phyloP scores from a whole-genome alignment of 2,888 invertebrate genomes.

The Lissocephala sabroskyi region DNA sequence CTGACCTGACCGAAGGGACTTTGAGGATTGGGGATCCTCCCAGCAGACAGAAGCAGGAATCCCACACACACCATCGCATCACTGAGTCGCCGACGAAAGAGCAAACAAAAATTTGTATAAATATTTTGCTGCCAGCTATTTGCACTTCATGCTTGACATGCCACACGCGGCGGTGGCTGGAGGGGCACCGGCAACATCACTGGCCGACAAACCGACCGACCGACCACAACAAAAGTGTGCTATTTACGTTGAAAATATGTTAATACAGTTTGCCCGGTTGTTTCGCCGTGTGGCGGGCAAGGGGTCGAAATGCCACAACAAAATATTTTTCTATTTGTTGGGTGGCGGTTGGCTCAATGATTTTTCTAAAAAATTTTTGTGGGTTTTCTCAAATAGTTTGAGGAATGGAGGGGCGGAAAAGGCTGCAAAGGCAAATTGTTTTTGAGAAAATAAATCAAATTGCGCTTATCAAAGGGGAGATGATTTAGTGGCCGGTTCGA shows the following conservation, averaged over 20 bases:
- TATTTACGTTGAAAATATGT: conserved; percentile 54
- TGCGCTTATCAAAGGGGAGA: conserved; percentile 63
- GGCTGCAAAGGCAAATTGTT: conserved; percentile 53
- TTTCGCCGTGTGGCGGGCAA: too few relatives aligned
- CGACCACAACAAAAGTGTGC: conserved; percentile 19
- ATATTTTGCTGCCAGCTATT: conserved; percentile 59
- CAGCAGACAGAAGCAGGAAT: background rate
- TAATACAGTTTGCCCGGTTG: conserved; percentile 20
- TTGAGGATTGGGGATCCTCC: too few relatives aligned
- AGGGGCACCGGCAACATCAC: conserved; percentile 6
- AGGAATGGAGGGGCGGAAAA: conserved; percentile 45
- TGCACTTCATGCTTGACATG: conserved; percentile 64
- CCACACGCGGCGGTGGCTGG: conserved; percentile 22
- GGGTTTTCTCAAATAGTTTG: conserved; percentile 14
- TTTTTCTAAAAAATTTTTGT: background rate
- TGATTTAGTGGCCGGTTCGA: conserved; percentile 44
- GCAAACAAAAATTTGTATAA: conserved; percentile 46
- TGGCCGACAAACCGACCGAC: conserved; percentile 15
- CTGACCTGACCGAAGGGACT: too few relatives aligned
- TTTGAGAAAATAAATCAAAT: conserved; percentile 57
- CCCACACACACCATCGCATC: too few relatives aligned
- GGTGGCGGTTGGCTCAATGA: too few relatives aligned
- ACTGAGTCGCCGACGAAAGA: background rate
- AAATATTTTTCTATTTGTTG: conserved; percentile 58
- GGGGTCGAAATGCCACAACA: conserved; percentile 38